A percentile compares a stretch with the other conserved stretches of the same genome.
Evolutionary conservation across 2,113 vertebrate genomes (phyloP).

Genomic region (Microcebus jonahi): DNA sequence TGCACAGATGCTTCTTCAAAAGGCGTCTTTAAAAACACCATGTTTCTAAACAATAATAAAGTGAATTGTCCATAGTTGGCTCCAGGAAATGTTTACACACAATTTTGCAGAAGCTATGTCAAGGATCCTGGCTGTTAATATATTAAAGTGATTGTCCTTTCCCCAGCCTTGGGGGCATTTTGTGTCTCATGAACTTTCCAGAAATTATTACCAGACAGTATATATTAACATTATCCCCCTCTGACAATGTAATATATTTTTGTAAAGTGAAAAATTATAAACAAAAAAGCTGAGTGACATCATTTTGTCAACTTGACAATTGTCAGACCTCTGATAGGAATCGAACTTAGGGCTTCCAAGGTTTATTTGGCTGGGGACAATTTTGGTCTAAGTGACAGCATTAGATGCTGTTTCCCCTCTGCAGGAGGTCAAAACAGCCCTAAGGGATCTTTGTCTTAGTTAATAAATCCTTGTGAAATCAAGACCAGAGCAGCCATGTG

Average conservation of each 20-base stretch:
- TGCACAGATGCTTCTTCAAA: background rate
- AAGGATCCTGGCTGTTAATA: background rate
- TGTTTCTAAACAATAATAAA: constrained; percentile 50
- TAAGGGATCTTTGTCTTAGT: background rate
- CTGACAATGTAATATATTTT: background rate
- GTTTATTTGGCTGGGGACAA: background rate
- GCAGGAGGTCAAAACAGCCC: background rate
- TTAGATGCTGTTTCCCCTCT: background rate
- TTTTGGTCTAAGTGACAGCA: background rate
- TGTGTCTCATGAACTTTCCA: background rate
- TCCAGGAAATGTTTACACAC: background rate
- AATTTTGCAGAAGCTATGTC: constrained; percentile 22
- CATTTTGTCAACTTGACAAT: background rate
- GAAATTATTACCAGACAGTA: constrained; percentile 19
- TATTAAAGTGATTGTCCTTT: background rate
- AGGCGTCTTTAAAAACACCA: background rate
- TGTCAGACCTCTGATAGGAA: background rate
- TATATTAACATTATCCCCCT: background rate
- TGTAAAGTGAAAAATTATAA: background rate
- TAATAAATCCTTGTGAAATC: background rate
- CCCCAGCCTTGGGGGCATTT: background rate
- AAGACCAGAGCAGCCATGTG: background rate
- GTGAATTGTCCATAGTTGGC: background rate
- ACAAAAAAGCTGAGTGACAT: background rate
- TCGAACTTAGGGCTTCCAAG: background rate